These are phyloP conservation scores for Falcunculus frontatus DNA, from an alignment of 2,113 vertebrate genomes.

Conservation along the genomic window DNA sequence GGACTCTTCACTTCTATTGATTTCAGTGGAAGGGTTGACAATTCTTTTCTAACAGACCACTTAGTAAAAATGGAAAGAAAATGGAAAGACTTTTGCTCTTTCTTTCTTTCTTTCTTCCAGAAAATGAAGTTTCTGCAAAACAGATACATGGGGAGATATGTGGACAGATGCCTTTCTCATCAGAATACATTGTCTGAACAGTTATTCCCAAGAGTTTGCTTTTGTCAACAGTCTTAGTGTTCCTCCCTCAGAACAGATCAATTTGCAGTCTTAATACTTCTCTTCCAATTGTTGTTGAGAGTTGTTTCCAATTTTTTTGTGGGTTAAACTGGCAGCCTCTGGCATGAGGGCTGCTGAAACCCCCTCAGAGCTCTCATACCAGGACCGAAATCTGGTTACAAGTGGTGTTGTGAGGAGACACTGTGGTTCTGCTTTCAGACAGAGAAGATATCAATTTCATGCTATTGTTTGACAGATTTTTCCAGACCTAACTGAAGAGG, in stretches of 20 bases:
- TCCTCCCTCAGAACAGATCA: not conserved
- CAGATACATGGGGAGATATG: not conserved
- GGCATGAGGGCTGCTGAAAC: not conserved
- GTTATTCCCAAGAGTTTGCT: not conserved
- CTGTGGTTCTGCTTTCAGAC: not conserved
- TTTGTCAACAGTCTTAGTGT: not conserved
- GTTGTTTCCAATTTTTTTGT: not conserved
- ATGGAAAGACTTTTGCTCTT: not conserved
- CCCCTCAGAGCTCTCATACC: not conserved
- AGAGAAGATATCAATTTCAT: not conserved
- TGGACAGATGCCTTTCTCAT: slow-evolving; percentile 32
- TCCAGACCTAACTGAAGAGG: not conserved
- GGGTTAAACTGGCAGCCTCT: not conserved
- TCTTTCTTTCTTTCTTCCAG: not conserved
- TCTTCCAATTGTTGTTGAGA: not conserved
- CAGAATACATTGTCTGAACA: not conserved
- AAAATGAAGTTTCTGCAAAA: not conserved
- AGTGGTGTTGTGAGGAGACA: not conserved
- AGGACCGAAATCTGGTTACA: not conserved
- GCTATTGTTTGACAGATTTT: not conserved
- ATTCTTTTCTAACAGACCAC: not conserved
- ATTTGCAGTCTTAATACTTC: not conserved
- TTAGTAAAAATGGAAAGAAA: not conserved
- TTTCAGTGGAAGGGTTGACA: not conserved
- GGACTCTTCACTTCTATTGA: not conserved